Conservation (phyloP, 2,888 invertebrate genomes). For the Rotaria socialis region DNA sequence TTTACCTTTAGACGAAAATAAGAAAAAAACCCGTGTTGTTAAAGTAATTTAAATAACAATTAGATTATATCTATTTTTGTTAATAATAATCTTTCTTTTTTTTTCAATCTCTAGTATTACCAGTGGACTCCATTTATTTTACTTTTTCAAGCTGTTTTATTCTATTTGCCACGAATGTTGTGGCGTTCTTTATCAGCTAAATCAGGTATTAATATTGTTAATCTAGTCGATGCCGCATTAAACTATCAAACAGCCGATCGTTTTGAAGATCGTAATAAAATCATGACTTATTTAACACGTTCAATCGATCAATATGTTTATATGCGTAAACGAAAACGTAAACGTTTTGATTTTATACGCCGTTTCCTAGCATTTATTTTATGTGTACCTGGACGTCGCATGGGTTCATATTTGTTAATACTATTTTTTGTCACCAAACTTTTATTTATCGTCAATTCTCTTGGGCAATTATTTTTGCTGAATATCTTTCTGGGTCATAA, state of each 20-base stretch:
- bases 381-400: constrained; percentile 39
- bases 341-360: constrained; percentile 34
- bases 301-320: constrained; percentile 45
- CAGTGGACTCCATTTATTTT: constrained; percentile 46
- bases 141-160: constrained; percentile 46
- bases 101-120: constrained; percentile 37
- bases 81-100: neutral
- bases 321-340: constrained; percentile 37
- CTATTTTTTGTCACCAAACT: constrained; percentile 45
- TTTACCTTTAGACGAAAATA: constrained; percentile 40
- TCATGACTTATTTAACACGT: constrained; percentile 45
- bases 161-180: constrained; percentile 45
- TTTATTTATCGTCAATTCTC: constrained; percentile 43
- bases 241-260: constrained; percentile 44
- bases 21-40: constrained; percentile 35
- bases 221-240: constrained; percentile 46
- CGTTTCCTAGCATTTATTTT: constrained; percentile 31
- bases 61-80: too few relatives aligned
- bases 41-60: neutral
- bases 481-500: constrained; percentile 45
- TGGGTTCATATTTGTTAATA: constrained; percentile 43
- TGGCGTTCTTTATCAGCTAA: constrained; percentile 45
- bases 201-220: constrained; percentile 46
- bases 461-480: constrained; percentile 46
- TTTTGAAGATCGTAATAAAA: constrained; percentile 46